Percentiles rank a stretch among this genome's conserved stretches.
Evolutionary conservation across 2,888 invertebrate genomes (phyloP).

Genomic region (Diploptera punctata): DNA sequence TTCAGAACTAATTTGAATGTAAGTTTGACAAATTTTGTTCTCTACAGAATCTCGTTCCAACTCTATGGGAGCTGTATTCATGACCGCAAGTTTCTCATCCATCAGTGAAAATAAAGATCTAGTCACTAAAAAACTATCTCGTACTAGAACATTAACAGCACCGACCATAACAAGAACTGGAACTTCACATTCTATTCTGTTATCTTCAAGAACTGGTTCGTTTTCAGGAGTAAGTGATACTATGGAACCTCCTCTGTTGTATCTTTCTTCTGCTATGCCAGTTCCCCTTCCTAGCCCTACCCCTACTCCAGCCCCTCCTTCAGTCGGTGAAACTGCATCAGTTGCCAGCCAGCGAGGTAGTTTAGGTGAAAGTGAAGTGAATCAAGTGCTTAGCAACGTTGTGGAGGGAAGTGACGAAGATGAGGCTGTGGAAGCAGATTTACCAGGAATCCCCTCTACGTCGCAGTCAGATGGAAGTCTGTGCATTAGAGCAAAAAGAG

Average conservation of each 20-base stretch:
- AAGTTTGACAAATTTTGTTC: constrained; percentile 27
- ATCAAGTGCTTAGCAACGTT: constrained; percentile 21
- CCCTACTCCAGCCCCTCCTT: neutral
- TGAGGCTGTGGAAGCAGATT: neutral
- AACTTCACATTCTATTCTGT: neutral
- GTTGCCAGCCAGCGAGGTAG: constrained; percentile 8
- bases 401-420: constrained; percentile 10
- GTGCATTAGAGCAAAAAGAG: constrained; percentile 25
- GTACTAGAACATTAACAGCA: neutral
- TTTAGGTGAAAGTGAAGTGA: constrained; percentile 19
- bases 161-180: neutral
- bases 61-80: constrained; percentile 63
- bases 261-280: neutral
- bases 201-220: neutral
- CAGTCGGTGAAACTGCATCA: neutral
- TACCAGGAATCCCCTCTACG: constrained; percentile 10
- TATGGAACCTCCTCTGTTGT: neutral
- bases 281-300: neutral
- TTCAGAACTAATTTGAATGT: too few species aligned
- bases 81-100: neutral
- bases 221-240: neutral
- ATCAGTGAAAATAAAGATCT: constrained; percentile 1
- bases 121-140: neutral
- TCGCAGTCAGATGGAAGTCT: constrained; percentile 36
- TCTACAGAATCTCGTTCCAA: constrained; percentile 70